phyloP scores from a whole-genome alignment of 92 coral and sea anemone genomes.

The Epizoanthus illoricatus region DNA sequence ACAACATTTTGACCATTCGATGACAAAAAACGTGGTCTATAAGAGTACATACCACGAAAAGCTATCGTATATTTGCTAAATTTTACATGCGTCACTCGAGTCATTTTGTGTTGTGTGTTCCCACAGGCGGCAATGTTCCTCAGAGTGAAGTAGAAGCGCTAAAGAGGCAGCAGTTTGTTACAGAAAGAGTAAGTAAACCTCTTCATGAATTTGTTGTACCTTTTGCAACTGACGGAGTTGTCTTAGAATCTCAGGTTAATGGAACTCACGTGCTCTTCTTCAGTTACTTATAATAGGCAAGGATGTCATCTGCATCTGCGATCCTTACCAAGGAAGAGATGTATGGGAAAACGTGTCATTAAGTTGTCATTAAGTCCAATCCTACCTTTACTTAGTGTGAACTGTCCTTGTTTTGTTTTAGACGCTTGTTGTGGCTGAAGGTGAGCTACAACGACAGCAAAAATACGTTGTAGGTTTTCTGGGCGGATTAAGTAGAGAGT shows the following conservation, averaged over 20 bases:
- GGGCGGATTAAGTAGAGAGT: constrained; percentile 87
- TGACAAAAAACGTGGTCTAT: too few species aligned
- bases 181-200: constrained; percentile 78
- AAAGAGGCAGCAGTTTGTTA: constrained; percentile 76
- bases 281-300: too few species aligned
- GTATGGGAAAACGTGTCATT: too few species aligned
- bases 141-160: constrained; percentile 71
- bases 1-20: too few species aligned
- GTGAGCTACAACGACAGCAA: constrained; percentile 95
- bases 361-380: not conserved
- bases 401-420: constrained; percentile 1
- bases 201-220: not conserved
- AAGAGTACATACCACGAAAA: too few species aligned
- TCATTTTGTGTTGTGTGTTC: not conserved
- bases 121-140: constrained; percentile 53
- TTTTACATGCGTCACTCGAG: too few species aligned
- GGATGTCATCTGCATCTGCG: too few species aligned
- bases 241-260: too few species aligned
- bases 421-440: constrained; percentile 94
- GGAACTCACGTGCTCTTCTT: too few species aligned
- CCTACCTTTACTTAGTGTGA: not conserved
- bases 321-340: too few species aligned
- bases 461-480: constrained; percentile 90
- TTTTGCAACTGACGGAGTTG: too few species aligned
- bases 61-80: too few species aligned